Evolutionary conservation across 2,113 vertebrate genomes (phyloP).

Genomic region (Urocitellus parryii): DNA sequence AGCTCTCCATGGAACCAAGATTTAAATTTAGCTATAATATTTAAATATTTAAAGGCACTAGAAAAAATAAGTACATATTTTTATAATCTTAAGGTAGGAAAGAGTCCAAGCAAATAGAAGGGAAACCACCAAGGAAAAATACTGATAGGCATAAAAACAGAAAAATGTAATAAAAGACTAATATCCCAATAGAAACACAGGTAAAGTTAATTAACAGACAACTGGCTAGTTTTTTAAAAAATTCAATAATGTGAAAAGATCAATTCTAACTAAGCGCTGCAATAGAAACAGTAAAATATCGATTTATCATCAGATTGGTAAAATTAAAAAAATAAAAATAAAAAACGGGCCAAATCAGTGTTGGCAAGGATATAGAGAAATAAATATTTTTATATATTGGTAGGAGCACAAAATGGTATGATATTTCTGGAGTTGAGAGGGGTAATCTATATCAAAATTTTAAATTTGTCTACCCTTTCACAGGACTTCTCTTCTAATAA

Average conservation of each 20-base stretch:
- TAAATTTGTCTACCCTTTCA: not conserved
- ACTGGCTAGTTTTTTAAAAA: not conserved
- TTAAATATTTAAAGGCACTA: not conserved
- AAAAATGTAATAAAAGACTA: not conserved
- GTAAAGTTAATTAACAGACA: not conserved
- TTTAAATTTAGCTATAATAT: not conserved
- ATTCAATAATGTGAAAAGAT: constrained; percentile 15
- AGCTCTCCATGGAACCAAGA: not conserved
- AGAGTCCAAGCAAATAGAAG: constrained; percentile 17
- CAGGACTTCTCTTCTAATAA: not conserved
- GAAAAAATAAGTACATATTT: not conserved
- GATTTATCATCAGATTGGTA: not conserved
- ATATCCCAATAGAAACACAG: not conserved
- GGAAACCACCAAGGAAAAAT: not conserved
- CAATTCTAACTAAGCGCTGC: not conserved
- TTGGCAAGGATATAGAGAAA: not conserved
- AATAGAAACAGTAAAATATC: not conserved
- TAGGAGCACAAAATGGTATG: not conserved
- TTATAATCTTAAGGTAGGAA: constrained; percentile 29
- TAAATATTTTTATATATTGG: not conserved
- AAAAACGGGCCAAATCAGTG: not conserved
- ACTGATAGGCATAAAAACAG: not conserved
- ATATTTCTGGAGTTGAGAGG: not conserved
- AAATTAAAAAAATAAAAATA: not conserved
- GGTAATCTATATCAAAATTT: not conserved